Evolutionary conservation across 2,888 invertebrate genomes (phyloP).

Genomic region (Archaeoteleia sp.): DNA sequence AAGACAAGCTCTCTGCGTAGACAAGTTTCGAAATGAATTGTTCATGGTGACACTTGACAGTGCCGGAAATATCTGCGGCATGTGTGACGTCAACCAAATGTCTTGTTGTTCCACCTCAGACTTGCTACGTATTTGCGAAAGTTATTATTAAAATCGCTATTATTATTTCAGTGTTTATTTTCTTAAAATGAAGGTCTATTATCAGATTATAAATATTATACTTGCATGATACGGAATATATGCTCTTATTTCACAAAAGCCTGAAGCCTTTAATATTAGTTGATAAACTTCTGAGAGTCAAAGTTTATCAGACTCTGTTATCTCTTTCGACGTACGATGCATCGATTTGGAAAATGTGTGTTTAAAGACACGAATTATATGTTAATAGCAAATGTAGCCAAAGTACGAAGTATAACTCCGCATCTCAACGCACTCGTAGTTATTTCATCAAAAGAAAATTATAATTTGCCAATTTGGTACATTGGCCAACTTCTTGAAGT

Average conservation of each 20-base stretch:
- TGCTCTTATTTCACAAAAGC: constrained; percentile 41
- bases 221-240: constrained; percentile 18
- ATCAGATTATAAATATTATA: too few species aligned
- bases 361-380: constrained; percentile 45
- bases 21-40: constrained; percentile 47
- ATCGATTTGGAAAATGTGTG: constrained; percentile 51
- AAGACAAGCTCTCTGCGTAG: constrained; percentile 31
- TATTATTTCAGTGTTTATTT: too few species aligned
- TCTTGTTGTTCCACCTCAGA: constrained; percentile 39
- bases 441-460: too few species aligned
- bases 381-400: too few species aligned
- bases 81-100: constrained; percentile 39
- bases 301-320: constrained; percentile 46
- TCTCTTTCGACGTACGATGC: constrained; percentile 44
- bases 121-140: constrained; percentile 15
- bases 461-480: too few species aligned
- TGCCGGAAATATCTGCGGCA: constrained; percentile 48
- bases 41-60: constrained; percentile 51
- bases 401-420: too few species aligned
- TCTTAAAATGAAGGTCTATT: too few species aligned
- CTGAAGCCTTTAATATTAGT: constrained; percentile 43
- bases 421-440: too few species aligned
- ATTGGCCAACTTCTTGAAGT: too few species aligned
- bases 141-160: constrained; percentile 26
- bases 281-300: constrained; percentile 43